phyloP scores from a whole-genome alignment of 2,888 invertebrate species.

The Melieria crassipennis region DNA sequence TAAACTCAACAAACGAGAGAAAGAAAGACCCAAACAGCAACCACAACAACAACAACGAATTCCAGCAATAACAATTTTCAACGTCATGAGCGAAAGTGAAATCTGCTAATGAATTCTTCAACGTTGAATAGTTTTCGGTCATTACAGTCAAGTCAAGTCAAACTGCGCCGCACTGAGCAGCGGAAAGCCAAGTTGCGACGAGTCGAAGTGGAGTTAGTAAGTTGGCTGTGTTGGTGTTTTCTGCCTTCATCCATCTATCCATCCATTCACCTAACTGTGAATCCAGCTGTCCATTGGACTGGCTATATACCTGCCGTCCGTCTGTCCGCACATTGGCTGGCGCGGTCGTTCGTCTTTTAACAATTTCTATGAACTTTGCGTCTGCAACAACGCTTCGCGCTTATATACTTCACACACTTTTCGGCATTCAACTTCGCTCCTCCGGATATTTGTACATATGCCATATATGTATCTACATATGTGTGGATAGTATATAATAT shows the following conservation, averaged over 20 bases:
- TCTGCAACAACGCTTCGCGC: too few relatives aligned
- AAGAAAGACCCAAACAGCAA: constrained; percentile 22
- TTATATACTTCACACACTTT: too few relatives aligned
- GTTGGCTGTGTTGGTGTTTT: too few relatives aligned
- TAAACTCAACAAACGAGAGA: constrained; percentile 1
- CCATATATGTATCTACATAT: constrained; percentile 37
- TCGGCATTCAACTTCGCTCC: neutral
- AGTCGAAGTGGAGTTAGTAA: too few relatives aligned
- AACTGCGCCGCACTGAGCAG: neutral
- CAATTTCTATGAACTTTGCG: too few relatives aligned
- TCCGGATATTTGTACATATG: constrained; percentile 37
- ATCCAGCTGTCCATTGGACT: too few relatives aligned
- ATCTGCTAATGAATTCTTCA: constrained; percentile 64
- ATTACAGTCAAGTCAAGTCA: constrained; percentile 46
- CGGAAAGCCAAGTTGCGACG: too few relatives aligned
- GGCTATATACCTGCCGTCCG: too few relatives aligned
- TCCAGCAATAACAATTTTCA: constrained; percentile 18
- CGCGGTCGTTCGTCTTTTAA: too few relatives aligned
- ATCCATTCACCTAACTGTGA: too few relatives aligned
- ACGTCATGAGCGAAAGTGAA: constrained; percentile 64
- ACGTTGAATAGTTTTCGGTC: constrained; percentile 62
- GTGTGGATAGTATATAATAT: constrained; percentile 13
- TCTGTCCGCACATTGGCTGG: too few relatives aligned
- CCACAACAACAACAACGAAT: neutral
- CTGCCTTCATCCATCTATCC: too few relatives aligned